Conservation (phyloP, 2,113 vertebrate genomes). For the Myotis davidii region DNA sequence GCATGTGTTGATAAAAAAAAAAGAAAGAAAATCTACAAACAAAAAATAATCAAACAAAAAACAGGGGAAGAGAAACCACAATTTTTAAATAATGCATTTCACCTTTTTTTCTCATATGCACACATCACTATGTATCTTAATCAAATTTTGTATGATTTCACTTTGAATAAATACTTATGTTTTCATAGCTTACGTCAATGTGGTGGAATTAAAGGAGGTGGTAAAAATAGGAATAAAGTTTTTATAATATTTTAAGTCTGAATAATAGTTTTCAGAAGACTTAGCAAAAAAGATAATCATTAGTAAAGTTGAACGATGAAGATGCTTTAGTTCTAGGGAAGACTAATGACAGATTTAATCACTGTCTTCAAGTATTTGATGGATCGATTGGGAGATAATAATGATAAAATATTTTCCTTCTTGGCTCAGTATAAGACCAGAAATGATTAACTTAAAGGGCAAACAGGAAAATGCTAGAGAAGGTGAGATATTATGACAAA, state of each 20-base stretch:
- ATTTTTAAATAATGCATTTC: background rate
- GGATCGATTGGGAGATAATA: background rate
- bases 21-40: background rate
- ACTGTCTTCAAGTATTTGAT: constrained; percentile 16
- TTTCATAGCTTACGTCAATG: background rate
- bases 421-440: background rate
- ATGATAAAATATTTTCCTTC: constrained; percentile 40
- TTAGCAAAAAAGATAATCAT: background rate
- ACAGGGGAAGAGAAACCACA: background rate
- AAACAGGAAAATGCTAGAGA: background rate
- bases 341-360: constrained; percentile 2
- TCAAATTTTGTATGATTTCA: background rate
- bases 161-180: background rate
- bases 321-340: constrained; percentile 19
- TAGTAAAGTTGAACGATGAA: background rate
- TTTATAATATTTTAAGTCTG: background rate
- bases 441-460: constrained; percentile 13
- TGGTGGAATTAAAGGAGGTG: background rate
- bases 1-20: background rate
- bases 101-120: background rate
- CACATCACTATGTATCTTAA: background rate
- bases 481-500: constrained; percentile 10
- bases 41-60: background rate
- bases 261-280: background rate
- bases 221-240: background rate